These are phyloP conservation scores for Myotis vivesi DNA, from an alignment of 2,797 vertebrate genomes.

Conservation along the genomic window DNA sequence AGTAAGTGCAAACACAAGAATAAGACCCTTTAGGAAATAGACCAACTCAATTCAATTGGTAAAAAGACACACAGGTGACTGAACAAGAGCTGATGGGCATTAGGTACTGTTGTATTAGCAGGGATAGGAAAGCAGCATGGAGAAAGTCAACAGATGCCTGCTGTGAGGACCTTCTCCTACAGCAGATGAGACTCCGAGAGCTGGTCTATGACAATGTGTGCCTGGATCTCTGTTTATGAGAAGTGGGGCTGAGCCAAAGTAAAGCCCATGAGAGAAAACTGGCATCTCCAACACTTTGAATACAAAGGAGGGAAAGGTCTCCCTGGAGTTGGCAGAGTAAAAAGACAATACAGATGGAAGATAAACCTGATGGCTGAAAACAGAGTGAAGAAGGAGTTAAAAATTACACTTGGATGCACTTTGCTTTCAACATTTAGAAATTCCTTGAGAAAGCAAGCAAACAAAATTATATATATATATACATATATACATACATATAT, in stretches of 20 bases:
- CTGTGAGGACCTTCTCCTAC: background rate
- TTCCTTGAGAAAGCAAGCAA: background rate
- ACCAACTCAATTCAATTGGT: background rate
- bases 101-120: background rate
- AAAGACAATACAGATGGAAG: constrained; percentile 1
- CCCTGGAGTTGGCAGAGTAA: background rate
- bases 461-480: background rate
- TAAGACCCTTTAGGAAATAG: constrained; percentile 32
- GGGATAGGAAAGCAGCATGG: background rate
- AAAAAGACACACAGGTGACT: background rate
- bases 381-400: background rate
- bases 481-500: no score
- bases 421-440: background rate
- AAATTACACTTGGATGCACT: background rate
- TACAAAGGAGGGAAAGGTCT: constrained; percentile 28
- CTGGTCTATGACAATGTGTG: background rate
- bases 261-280: background rate
- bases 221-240: background rate
- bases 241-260: background rate
- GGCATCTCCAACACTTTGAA: background rate
- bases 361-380: background rate
- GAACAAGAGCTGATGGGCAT: background rate
- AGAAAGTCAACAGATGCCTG: background rate
- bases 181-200: background rate
- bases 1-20: constrained; percentile 3